Evolutionary conservation across 2,113 vertebrate genomes (phyloP).

Genomic region (Neolamprologus tretocephalus): DNA sequence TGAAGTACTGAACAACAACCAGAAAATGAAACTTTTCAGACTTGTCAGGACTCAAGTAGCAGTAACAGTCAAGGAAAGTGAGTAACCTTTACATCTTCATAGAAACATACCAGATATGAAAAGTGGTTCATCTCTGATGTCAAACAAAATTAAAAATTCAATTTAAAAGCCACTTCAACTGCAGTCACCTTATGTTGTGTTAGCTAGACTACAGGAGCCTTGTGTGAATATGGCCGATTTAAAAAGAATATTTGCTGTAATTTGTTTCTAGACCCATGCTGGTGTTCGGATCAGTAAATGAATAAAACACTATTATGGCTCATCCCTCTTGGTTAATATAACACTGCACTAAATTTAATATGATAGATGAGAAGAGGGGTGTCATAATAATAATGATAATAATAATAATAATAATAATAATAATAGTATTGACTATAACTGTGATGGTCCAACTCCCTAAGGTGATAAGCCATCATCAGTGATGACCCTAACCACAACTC

Average conservation of each 20-base stretch:
- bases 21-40: not conserved
- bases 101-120: not conserved
- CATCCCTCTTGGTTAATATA: not conserved
- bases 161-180: no score
- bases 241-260: not conserved
- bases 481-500: not conserved
- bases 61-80: not conserved
- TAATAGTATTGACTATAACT: not conserved
- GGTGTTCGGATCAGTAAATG: not conserved
- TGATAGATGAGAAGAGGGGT: not conserved
- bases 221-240: not conserved
- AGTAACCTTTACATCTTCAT: not conserved
- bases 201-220: not conserved
- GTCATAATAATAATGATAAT: not conserved
- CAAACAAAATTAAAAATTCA: not conserved
- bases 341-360: not conserved
- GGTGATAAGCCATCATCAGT: not conserved
- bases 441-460: not conserved
- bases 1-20: not conserved
- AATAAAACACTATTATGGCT: not conserved
- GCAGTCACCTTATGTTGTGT: not conserved
- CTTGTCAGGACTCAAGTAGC: not conserved
- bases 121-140: not conserved
- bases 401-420: accelerated
- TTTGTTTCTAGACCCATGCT: not conserved